These are phyloP conservation scores for Pachyramphus minor DNA, from an alignment of 2,113 vertebrate species.

Conservation along the genomic window DNA sequence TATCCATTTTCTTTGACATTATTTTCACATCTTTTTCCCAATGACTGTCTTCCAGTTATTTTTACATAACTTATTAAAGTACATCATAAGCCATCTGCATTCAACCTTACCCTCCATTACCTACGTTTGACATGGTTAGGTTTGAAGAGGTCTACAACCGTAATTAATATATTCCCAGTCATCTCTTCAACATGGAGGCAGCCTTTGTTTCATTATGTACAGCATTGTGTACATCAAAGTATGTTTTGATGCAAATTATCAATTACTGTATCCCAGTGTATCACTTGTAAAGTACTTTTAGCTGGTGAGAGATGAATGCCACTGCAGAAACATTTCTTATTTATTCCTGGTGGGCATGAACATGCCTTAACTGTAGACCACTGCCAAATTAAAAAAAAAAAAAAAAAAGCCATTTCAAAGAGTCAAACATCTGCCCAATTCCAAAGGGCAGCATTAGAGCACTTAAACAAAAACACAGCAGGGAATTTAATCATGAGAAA, in stretches of 20 bases:
- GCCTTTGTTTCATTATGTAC: slow-evolving; percentile 8
- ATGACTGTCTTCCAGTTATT: background rate
- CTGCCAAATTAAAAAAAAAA: background rate
- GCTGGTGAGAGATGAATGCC: background rate
- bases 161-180: slow-evolving; percentile 42
- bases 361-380: background rate
- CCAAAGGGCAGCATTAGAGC: slow-evolving; percentile 19
- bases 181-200: background rate
- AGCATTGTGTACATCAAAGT: background rate
- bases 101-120: background rate
- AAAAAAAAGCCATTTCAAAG: slow-evolving; percentile 13
- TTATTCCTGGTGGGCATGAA: background rate
- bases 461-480: slow-evolving; percentile 42
- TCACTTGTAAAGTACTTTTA: background rate
- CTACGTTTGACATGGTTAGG: background rate
- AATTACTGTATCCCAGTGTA: background rate
- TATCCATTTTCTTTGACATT: background rate
- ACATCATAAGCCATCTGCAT: slow-evolving; percentile 5
- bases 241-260: background rate
- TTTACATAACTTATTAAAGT: background rate
- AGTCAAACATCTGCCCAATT: slow-evolving; percentile 42
- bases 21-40: background rate
- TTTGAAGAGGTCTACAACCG: background rate
- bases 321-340: background rate
- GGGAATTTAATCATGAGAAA: slow-evolving; percentile 62